Percentiles rank a stretch among this genome's conserved stretches.
Evolutionary conservation across 2,888 invertebrate genomes (phyloP).

Genomic region (Temnothorax rugatulus): DNA sequence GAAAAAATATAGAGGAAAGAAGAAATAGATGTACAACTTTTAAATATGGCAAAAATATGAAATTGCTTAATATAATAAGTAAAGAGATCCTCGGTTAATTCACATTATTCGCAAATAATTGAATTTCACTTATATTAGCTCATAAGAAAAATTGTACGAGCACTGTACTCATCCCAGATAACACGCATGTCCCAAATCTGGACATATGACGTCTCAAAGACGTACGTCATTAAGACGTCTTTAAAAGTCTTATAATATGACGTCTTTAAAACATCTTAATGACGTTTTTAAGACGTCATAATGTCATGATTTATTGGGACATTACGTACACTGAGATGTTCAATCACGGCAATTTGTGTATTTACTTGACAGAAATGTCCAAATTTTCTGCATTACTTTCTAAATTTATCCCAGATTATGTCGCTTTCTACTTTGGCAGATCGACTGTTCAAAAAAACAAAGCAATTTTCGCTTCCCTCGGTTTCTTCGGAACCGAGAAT

Average conservation of each 20-base stretch:
- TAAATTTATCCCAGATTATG: not conserved
- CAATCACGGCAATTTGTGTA: not conserved
- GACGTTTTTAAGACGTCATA: no score
- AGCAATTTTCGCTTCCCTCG: not conserved
- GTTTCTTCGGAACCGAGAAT: no score
- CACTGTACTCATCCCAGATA: not conserved
- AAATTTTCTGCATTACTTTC: not conserved
- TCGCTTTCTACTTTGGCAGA: no score
- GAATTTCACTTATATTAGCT: not conserved
- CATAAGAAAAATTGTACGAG: not conserved
- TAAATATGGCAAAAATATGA: not conserved
- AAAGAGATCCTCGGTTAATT: not conserved
- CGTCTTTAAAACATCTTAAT: no score
- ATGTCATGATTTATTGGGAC: no score
- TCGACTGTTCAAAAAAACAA: not conserved
- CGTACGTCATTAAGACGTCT: no score
- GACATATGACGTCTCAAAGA: no score
- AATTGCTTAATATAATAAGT: not conserved
- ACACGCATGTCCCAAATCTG: no score
- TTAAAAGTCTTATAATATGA: no score
- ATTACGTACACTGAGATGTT: not conserved
- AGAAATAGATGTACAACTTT: not conserved
- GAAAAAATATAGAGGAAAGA: not conserved
- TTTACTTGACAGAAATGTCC: not conserved
- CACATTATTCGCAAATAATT: not conserved